Evolutionary conservation across 1,140 invertebrate genomes (phyloP).

Genomic region (Octopus bimaculoides): DNA sequence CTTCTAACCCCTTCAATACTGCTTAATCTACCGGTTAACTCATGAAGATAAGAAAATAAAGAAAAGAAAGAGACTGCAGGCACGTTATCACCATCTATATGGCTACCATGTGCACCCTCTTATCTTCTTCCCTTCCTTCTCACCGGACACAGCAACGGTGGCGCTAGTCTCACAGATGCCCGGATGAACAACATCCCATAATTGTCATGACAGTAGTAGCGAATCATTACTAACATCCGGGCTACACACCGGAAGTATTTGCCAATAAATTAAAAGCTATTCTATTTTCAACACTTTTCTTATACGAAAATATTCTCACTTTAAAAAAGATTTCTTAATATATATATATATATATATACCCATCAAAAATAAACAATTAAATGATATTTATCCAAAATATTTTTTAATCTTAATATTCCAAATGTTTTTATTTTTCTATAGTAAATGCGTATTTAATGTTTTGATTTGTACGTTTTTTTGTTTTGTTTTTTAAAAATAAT

Average conservation of each 20-base stretch:
- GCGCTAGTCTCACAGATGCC: not conserved
- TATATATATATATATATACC: not conserved
- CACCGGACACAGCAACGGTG: conserved; percentile 5
- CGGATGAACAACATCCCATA: conserved; percentile 6
- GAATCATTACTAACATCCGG: not conserved
- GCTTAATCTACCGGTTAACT: conserved; percentile 1
- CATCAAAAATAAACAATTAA: not conserved
- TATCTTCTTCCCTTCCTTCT: conserved; percentile 3
- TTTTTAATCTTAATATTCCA: too few relatives aligned
- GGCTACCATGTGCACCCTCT: conserved; percentile 13
- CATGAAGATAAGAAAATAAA: conserved; percentile 15
- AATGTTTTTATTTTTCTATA: too few relatives aligned
- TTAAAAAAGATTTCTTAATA: not conserved
- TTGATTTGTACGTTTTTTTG: too few relatives aligned
- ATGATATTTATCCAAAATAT: not conserved
- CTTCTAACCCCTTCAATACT: not conserved
- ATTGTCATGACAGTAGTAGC: not conserved
- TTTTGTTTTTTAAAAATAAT: too few relatives aligned
- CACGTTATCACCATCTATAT: conserved; percentile 9
- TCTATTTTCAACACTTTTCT: not conserved
- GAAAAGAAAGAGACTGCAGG: conserved; percentile 16
- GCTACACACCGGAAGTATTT: not conserved
- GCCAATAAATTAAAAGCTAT: not conserved
- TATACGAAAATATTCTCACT: not conserved
- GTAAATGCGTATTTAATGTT: too few relatives aligned